phyloP scores from a whole-genome alignment of 2,113 vertebrate species.

The Camelus dromedarius region DNA sequence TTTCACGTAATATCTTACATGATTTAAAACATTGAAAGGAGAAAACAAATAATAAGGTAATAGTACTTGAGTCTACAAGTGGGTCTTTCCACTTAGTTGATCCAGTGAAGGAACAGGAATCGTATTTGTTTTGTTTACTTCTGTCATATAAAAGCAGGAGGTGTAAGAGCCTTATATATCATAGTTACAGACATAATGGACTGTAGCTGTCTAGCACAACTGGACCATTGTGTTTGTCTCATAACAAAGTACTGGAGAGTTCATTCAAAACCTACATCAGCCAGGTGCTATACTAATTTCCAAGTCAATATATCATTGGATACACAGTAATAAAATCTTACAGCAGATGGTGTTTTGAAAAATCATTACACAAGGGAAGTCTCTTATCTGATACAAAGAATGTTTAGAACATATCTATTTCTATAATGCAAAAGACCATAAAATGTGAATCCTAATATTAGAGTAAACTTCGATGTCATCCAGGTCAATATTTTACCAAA shows the following conservation, averaged over 20 bases:
- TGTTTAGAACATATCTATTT: background rate
- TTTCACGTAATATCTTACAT: background rate
- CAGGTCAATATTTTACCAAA: background rate
- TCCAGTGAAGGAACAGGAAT: background rate
- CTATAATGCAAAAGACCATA: background rate
- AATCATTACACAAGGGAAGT: background rate
- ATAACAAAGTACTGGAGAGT: background rate
- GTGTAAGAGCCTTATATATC: background rate
- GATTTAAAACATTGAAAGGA: conserved; percentile 9
- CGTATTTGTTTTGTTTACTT: background rate
- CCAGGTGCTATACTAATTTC: conserved; percentile 28
- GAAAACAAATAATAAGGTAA: background rate
- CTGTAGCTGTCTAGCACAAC: background rate
- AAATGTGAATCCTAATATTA: background rate
- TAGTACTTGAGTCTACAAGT: background rate
- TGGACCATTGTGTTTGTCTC: background rate
- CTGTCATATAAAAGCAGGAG: background rate
- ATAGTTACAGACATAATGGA: background rate
- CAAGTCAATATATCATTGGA: background rate
- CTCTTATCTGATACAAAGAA: background rate
- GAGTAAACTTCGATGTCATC: background rate
- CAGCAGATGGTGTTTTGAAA: conserved; percentile 46
- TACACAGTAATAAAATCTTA: conserved; percentile 10
- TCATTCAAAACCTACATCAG: conserved; percentile 30
- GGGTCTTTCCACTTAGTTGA: background rate